Percentiles rank a stretch among this genome's conserved stretches.
Conservation (phyloP, 2,797 vertebrate species). For the Taenioides sp. region DNA sequence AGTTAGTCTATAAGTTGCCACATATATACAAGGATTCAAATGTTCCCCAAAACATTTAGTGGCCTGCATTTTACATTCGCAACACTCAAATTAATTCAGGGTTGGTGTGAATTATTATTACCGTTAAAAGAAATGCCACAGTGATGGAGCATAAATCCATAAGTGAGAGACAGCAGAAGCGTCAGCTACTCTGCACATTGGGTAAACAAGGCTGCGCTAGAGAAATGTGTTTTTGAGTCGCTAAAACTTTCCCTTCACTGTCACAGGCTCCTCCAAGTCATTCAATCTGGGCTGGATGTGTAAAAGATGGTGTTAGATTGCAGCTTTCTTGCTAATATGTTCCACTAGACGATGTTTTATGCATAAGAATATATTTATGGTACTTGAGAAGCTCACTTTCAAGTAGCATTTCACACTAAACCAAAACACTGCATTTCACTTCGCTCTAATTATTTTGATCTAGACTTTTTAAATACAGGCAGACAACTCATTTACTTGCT, state of each 20-base stretch:
- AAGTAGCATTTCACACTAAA: not conserved
- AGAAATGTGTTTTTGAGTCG: conserved; percentile 18
- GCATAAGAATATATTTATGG: not conserved
- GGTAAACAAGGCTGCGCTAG: conserved; percentile 51
- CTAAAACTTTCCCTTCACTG: conserved; percentile 9
- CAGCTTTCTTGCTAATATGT: conserved; percentile 10
- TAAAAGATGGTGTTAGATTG: conserved; percentile 4
- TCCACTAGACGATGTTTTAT: not conserved
- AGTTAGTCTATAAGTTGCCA: too few relatives aligned
- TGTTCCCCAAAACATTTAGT: not conserved
- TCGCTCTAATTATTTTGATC: not conserved
- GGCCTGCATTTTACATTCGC: conserved; percentile 17
- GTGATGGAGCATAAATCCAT: conserved; percentile 77
- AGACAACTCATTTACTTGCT: not conserved
- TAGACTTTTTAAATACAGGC: not conserved
- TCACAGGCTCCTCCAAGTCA: conserved; percentile 9
- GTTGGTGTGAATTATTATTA: conserved; percentile 77
- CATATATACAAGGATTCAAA: too few relatives aligned
- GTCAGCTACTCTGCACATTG: conserved; percentile 55
- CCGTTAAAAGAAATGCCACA: conserved; percentile 64
- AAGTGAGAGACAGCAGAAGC: conserved; percentile 60
- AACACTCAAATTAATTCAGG: conserved; percentile 72
- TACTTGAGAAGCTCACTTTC: conserved; percentile 1
- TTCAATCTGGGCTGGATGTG: conserved; percentile 7
- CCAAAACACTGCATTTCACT: not conserved